Base-by-base conservation (phyloP, 2,888 invertebrate species). In the Fragum fragum region DNA sequence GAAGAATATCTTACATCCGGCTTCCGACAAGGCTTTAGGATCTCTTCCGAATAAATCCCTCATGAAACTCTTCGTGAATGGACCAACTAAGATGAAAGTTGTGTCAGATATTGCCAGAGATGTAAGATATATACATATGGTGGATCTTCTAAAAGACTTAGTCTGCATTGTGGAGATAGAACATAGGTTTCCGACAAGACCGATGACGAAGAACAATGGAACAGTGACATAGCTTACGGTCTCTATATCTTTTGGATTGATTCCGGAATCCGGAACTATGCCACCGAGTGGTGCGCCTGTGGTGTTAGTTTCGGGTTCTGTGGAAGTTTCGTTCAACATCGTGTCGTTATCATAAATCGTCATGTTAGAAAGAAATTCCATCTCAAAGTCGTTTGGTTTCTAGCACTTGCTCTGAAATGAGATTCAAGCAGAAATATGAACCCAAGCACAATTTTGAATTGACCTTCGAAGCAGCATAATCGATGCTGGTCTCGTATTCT, bases 1-100 rank as follows among this genome's bases (percentile, higher is more conserved):
- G 75, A 87, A 89, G 75, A 86, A 90, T 0, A 77, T 9, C 63
- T 88, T 83, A 53, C 90, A 90, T 5, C 88, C 87, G 9, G 73
- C 32, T 0, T 72, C 75, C 5, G 73, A 61, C 23, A 90, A 32
- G 11, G 90, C 83, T 47, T 85, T 71, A n/a, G 83, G 59, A 70
- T 90, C 90, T 9, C 73, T 32, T 0, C 72, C 72, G n/a, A 89
- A 52, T 14, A 87, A 11, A 18, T 75, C 61, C 9, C 80, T 72
- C 11, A 88, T 47, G 69, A 85, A 87, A 1, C 66, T 70, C 59
- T 88, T 87, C 47, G 84, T 88, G 74, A 88, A 88, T 1, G 88
- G 88, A 18, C 74, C 79, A n/a, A 84, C 36, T 5, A 88, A 21
- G 26, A 83, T 83, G 53, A 85, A 81, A 7, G 73, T 81, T 0